phyloP scores from a whole-genome alignment of 1,140 invertebrate genomes.

The Proctacanthus coquilletti region DNA sequence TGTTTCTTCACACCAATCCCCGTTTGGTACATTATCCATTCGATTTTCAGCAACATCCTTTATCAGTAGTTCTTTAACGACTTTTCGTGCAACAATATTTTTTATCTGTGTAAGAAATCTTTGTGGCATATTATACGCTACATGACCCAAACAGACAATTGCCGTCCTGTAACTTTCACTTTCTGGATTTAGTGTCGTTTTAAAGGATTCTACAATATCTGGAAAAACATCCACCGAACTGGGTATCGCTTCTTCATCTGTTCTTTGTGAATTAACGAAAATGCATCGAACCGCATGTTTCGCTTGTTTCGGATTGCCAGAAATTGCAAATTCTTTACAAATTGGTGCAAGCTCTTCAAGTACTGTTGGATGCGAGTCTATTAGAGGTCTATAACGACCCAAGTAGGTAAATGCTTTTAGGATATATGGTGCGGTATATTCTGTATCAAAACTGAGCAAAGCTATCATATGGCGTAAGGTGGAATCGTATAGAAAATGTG shows the following conservation, averaged over 20 bases:
- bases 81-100: slow-evolving; percentile 85
- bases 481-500: slow-evolving; percentile 77
- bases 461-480: slow-evolving; percentile 64
- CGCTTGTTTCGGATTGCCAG: slow-evolving; percentile 85
- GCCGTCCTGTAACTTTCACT: slow-evolving; percentile 80
- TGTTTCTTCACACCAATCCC: slow-evolving; percentile 76
- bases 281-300: slow-evolving; percentile 92
- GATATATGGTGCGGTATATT: slow-evolving; percentile 65
- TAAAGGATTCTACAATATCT: slow-evolving; percentile 71
- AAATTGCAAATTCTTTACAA: slow-evolving; percentile 72
- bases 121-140: slow-evolving; percentile 81
- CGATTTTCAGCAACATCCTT: slow-evolving; percentile 49
- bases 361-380: slow-evolving; percentile 33
- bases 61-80: slow-evolving; percentile 88
- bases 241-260: slow-evolving; percentile 13
- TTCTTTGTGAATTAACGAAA: slow-evolving; percentile 47
- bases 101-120: slow-evolving; percentile 80
- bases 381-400: slow-evolving; percentile 68
- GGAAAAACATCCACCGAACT: slow-evolving; percentile 66
- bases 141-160: slow-evolving; percentile 86
- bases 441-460: slow-evolving; percentile 64
- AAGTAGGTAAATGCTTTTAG: slow-evolving; percentile 74
- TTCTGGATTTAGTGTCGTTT: slow-evolving; percentile 56
- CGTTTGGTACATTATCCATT: slow-evolving; percentile 33
- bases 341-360: slow-evolving; percentile 62